Conservation (phyloP, 2,113 vertebrate genomes). For the Pleuronectes platessa region DNA sequence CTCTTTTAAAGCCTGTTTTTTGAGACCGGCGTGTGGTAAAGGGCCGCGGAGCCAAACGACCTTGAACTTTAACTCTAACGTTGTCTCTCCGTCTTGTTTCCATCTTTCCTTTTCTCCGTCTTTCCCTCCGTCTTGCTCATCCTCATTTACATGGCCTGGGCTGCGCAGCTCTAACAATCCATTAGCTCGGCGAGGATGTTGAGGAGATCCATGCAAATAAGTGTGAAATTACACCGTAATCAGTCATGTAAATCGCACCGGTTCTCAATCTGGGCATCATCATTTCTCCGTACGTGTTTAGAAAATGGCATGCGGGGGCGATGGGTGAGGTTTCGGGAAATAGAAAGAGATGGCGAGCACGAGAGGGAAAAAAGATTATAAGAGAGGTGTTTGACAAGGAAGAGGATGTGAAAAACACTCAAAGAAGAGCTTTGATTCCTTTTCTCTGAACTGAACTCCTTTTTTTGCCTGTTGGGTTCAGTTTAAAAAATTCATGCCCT, state of each 20-base stretch:
- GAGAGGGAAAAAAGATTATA: constrained; percentile 30
- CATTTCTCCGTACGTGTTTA: constrained; percentile 58
- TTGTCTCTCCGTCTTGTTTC: constrained; percentile 47
- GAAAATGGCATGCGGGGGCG: constrained; percentile 50
- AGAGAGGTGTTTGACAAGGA: constrained; percentile 44
- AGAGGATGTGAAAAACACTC: constrained; percentile 41
- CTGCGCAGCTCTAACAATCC: constrained; percentile 64
- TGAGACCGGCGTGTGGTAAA: constrained; percentile 39
- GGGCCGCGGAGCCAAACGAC: constrained; percentile 54
- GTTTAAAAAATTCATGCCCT: constrained; percentile 60
- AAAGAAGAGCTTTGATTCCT: constrained; percentile 55
- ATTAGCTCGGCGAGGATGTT: constrained; percentile 66
- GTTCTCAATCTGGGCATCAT: constrained; percentile 60
- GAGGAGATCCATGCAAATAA: constrained; percentile 78
- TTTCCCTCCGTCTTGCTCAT: constrained; percentile 43
- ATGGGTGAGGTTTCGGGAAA: constrained; percentile 27
- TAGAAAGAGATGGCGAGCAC: constrained; percentile 12
- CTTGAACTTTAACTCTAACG: constrained; percentile 76
- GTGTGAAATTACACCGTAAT: constrained; percentile 80
- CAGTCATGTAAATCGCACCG: constrained; percentile 78
- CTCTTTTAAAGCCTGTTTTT: constrained; percentile 42
- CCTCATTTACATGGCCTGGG: constrained; percentile 59
- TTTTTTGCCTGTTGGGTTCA: constrained; percentile 47
- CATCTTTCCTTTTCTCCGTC: background rate
- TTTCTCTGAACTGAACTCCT: constrained; percentile 56